phyloP scores from a whole-genome alignment of 2,113 vertebrate genomes.

The Malurus cyaneus region DNA sequence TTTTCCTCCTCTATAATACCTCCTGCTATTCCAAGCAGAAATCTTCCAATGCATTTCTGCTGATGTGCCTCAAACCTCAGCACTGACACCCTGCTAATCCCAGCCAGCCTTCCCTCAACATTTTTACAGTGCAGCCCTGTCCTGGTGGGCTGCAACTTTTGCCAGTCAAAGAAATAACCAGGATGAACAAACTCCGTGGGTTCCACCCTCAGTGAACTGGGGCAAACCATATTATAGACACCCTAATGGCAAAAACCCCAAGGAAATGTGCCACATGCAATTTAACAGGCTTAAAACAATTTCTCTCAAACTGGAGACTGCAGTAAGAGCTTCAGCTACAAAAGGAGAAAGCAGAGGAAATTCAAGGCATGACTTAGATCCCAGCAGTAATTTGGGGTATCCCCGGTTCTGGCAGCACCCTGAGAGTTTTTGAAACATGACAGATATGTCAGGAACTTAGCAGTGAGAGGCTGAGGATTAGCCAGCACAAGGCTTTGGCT shows the following conservation, averaged over 20 bases:
- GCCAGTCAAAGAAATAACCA: background rate
- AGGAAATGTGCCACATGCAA: background rate
- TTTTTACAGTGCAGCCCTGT: background rate
- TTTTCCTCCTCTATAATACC: conserved; percentile 13
- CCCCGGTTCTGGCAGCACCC: background rate
- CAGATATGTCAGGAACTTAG: background rate
- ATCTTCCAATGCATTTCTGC: conserved; percentile 39
- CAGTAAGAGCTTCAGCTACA: background rate
- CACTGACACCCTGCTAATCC: conserved; percentile 22
- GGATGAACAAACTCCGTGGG: background rate
- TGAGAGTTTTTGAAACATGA: background rate
- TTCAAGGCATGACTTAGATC: background rate
- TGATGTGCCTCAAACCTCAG: conserved; percentile 42
- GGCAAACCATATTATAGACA: background rate
- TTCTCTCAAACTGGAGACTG: background rate
- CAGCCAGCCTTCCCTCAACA: conserved; percentile 2
- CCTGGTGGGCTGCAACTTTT: background rate
- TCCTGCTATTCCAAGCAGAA: conserved; percentile 44
- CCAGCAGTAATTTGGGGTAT: no score
- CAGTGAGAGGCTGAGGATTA: background rate
- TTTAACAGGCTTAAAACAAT: background rate
- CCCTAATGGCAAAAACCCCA: background rate
- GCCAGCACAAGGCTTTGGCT: background rate
- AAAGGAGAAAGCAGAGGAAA: background rate
- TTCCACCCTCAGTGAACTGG: background rate